Evolutionary conservation across 2,113 vertebrate genomes (phyloP), one percentile per base, ranked within the genome.

Genomic region (Gallinago undulata): DNA sequence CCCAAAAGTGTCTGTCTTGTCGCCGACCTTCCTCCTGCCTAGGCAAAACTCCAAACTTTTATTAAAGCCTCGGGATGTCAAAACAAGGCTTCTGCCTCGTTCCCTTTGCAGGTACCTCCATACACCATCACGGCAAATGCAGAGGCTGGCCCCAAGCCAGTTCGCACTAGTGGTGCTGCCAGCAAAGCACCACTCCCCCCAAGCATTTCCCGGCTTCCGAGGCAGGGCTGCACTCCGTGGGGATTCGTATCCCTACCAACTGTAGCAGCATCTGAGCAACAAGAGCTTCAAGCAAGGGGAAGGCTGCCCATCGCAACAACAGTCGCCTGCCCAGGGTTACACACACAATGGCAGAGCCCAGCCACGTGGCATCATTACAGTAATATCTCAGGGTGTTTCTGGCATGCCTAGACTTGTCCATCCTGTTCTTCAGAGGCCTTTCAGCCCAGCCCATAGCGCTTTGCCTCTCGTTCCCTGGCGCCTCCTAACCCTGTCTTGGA

Each of bases 31-130:
- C 75, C 53, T 73, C 87, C 59, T 51, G 75, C 75, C 55, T 76
- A 94, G 94, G 94, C 87, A 93, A 96, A 41, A 10, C 62, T 95
- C 91, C 93, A 93, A 76, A 87, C 11, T 55, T 55, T 68, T 59
- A 93, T 69, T 73, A 85, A 93, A 91, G 85, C 78, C 81, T 86
- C 51, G 55, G 95, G 90, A 92, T 95, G 79, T 90, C 94, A 95
- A 97, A 96, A 87, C 74, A 96, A 89, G 35, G 28, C 66, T 95
- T 88, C 67, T 93, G 59, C 74, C 69, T 11, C 0, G 0, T 41
- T 89, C 63, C 25, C 59, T 86, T 90, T 41, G 4, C 50, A 81
- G 86, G 72, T 73, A 66, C n/a, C 62, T 95, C 85, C 59, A 10
- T 24, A 10, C 1, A 51, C 57, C 33, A 1, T 37, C 68, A 21